phyloP scores from a whole-genome alignment of 2,113 vertebrate genomes.

The Crotophaga sulcirostris region DNA sequence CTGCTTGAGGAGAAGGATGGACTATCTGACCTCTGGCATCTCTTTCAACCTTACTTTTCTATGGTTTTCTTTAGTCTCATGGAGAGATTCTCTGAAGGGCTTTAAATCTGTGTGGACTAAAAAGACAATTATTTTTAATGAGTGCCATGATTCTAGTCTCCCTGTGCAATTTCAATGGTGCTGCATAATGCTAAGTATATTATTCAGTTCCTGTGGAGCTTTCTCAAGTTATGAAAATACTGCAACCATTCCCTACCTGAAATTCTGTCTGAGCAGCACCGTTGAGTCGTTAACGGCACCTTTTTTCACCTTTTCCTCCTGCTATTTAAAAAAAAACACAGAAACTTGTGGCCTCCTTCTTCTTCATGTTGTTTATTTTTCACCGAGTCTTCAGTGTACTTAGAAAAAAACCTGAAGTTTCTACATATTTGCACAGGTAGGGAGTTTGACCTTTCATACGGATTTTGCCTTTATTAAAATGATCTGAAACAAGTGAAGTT shows the following conservation, averaged over 20 bases:
- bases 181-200: neutral
- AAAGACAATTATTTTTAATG: slow-evolving; percentile 41
- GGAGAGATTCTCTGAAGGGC: neutral
- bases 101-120: neutral
- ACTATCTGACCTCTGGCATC: neutral
- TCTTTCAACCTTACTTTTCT: neutral
- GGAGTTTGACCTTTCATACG: neutral
- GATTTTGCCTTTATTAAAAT: slow-evolving; percentile 34
- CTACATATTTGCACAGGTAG: neutral
- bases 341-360: neutral
- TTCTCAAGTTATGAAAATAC: neutral
- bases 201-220: neutral
- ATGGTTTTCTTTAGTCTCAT: neutral
- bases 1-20: neutral
- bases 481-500: neutral
- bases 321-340: neutral
- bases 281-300: neutral
- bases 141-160: neutral
- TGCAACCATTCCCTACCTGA: neutral
- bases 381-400: neutral
- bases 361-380: neutral
- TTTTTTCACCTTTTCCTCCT: neutral
- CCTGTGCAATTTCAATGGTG: neutral
- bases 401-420: neutral
- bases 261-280: neutral